Conservation (phyloP, 2,888 invertebrate species). For the Criorhina ranunculi region DNA sequence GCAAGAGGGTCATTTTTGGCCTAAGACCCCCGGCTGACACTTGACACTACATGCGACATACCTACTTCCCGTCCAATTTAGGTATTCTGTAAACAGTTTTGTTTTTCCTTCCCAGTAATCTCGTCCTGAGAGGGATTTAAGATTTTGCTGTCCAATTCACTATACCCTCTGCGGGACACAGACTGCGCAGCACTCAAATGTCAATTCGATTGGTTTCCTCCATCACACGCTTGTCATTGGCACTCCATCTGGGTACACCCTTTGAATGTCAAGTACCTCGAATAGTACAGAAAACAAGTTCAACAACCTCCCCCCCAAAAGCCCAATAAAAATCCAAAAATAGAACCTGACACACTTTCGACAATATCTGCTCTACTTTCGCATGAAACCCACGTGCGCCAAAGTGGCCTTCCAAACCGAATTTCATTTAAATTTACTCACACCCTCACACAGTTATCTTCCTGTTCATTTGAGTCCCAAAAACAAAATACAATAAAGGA, state of each 20-base stretch:
- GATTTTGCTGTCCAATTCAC: too few relatives aligned
- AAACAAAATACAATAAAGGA: constrained; percentile 8
- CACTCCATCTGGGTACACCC: constrained; percentile 24
- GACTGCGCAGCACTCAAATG: too few relatives aligned
- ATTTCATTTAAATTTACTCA: constrained; percentile 34
- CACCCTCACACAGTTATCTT: not conserved
- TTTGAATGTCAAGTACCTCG: constrained; percentile 21
- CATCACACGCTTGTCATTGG: constrained; percentile 10
- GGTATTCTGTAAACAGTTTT: too few relatives aligned
- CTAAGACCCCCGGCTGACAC: too few relatives aligned
- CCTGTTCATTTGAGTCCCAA: constrained; percentile 20
- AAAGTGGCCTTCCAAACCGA: constrained; percentile 7
- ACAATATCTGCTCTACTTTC: not conserved
- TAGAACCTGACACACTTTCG: constrained; percentile 31
- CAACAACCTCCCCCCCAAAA: not conserved
- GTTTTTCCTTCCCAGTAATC: too few relatives aligned
- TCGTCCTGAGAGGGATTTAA: too few relatives aligned
- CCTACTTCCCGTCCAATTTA: too few relatives aligned
- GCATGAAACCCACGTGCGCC: constrained; percentile 20
- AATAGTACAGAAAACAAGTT: constrained; percentile 15
- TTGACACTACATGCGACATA: too few relatives aligned
- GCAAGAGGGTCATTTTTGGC: too few relatives aligned
- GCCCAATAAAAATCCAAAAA: constrained; percentile 21
- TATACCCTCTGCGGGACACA: too few relatives aligned
- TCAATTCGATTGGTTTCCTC: constrained; percentile 12